Evolutionary conservation across 1,140 invertebrate species (phyloP).

Genomic region (Drosophila azteca): DNA sequence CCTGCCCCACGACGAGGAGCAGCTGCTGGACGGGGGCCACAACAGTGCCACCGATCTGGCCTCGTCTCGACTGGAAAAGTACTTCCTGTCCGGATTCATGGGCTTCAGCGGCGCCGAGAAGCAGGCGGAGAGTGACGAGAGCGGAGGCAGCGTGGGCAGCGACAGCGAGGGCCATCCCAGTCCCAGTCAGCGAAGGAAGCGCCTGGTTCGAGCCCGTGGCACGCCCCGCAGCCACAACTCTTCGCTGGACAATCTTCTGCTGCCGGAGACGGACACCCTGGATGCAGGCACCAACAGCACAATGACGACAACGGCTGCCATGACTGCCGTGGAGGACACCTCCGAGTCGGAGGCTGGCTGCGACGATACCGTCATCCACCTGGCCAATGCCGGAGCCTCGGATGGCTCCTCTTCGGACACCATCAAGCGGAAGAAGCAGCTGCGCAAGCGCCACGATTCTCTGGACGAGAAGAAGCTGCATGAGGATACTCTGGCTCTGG

Average conservation of each 20-base stretch:
- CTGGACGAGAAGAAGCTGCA: constrained; percentile 84
- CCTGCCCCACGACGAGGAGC: constrained; percentile 85
- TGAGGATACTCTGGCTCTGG: constrained; percentile 41
- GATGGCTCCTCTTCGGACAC: constrained; percentile 91
- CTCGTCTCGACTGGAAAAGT: constrained; percentile 94
- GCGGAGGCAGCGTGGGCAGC: constrained; percentile 89
- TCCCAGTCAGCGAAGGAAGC: constrained; percentile 92
- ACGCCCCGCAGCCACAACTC: constrained; percentile 91
- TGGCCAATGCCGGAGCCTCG: constrained; percentile 84
- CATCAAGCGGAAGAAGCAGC: constrained; percentile 92
- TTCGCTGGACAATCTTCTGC: constrained; percentile 90
- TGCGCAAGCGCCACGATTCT: constrained; percentile 86
- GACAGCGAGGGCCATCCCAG: constrained; percentile 94
- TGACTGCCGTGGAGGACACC: constrained; percentile 85
- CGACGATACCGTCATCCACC: constrained; percentile 87
- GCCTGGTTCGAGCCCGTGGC: constrained; percentile 90
- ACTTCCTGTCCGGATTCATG: constrained; percentile 94
- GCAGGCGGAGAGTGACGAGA: constrained; percentile 88
- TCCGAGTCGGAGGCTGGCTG: constrained; percentile 90
- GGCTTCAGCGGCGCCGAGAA: constrained; percentile 88
- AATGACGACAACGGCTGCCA: constrained; percentile 60
- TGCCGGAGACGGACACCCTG: constrained; percentile 82
- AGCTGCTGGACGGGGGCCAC: constrained; percentile 84
- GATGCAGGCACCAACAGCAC: constrained; percentile 80
- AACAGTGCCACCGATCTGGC: constrained; percentile 87